Base-by-base conservation (phyloP, 2,888 invertebrate species). In the Harpalus rubripes region DNA sequence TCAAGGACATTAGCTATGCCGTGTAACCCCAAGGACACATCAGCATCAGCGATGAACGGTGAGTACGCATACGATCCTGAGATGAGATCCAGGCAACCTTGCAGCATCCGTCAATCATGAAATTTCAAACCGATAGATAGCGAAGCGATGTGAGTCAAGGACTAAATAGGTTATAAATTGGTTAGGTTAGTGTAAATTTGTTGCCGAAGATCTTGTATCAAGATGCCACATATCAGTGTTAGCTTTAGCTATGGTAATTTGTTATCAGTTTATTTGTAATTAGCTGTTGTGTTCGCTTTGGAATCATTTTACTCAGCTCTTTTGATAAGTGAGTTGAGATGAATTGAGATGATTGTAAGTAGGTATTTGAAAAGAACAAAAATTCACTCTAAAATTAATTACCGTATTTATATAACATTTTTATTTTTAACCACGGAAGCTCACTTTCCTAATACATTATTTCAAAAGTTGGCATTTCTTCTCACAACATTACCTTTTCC, bases 91-190 rank as follows among this genome's bases (percentile, higher is more conserved):
- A 8, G 44, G 44, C 44, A 52, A 10, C 72, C 41, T 12, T n/a
- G 22, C 78, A n/a, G 84, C 18, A 63, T 26, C 78, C 65, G 84
- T 84, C 84, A 78, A 81, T 81, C 81, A 81, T 72, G 58, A 12
- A 68, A 74, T 82, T 84, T 84, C 78, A 84, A 78, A 84, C 65
- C 63, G 76, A 65, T 78, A 72, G 68, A 63, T 81, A 81, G 63
- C 22, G 63, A 84, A 81, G 63, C 44, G 63, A 84, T 78, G 52
- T 84, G 78, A 84, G 84, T 84, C 84, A 84, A 84, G 84, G 84
- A 39, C 78, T 32, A 52, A 26, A 44, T 76, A 65, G 65, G 61
- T 84, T 84, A 84, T 78, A 61, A 22, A 61, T 61, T 44, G 61
- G 41, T 26, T 56, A 18, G 72, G 26, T 82, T 52, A 72, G 18